A percentile compares a stretch with the other conserved stretches of the same genome.
Conservation (phyloP, 2,797 vertebrate genomes). For the Darevskia nairensis region DNA sequence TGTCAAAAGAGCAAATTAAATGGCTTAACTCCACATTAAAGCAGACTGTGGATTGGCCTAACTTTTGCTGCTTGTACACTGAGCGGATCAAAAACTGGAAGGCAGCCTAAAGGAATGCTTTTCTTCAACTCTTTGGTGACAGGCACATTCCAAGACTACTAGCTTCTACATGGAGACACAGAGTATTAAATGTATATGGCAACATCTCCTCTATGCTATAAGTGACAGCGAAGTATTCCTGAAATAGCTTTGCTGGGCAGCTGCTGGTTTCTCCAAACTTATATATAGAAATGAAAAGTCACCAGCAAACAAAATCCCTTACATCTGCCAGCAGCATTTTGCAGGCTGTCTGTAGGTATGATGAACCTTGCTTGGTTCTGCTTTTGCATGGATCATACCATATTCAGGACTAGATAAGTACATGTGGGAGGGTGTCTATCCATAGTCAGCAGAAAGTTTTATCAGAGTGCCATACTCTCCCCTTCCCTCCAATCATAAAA, state of each 20-base stretch:
- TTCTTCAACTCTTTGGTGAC: background rate
- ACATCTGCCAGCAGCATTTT: background rate
- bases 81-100: constrained; percentile 29
- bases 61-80: background rate
- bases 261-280: constrained; percentile 4
- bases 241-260: constrained; percentile 14
- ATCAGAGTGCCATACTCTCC: background rate
- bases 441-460: background rate
- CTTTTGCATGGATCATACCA: background rate
- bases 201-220: background rate
- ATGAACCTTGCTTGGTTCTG: background rate
- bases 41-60: background rate
- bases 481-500: background rate
- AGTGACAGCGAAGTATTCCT: background rate
- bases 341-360: background rate
- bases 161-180: background rate
- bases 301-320: constrained; percentile 20
- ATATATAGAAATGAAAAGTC: constrained; percentile 20
- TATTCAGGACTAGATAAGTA: background rate
- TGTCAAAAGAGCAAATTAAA: background rate
- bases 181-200: background rate
- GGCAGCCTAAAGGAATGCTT: background rate
- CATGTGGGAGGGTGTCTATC: background rate
- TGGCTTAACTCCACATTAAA: background rate
- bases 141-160: constrained; percentile 2